phyloP scores from a whole-genome alignment of 2,113 vertebrate genomes.

The Aegypius monachus region DNA sequence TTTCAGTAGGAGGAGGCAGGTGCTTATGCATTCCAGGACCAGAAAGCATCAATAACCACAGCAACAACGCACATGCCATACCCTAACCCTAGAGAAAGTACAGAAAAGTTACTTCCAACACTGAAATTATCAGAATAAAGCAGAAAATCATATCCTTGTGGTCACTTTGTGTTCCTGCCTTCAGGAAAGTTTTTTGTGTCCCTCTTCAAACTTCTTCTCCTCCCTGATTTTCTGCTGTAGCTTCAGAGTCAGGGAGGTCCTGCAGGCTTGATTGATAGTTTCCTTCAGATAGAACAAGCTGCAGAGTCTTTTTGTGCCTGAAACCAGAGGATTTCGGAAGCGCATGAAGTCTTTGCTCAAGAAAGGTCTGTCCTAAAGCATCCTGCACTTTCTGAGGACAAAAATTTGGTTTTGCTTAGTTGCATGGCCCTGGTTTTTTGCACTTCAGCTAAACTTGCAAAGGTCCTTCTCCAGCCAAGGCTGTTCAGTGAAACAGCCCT shows the following conservation, averaged over 20 bases:
- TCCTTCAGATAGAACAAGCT: neutral
- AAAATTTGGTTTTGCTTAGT: neutral
- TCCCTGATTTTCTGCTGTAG: neutral
- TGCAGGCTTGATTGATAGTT: neutral
- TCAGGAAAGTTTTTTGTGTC: neutral
- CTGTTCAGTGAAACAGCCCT: neutral
- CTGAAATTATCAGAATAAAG: neutral
- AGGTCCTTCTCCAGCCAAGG: neutral
- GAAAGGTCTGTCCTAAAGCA: neutral
- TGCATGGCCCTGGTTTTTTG: neutral
- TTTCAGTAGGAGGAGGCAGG: neutral
- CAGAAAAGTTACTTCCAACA: neutral
- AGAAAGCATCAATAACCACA: neutral
- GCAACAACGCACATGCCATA: neutral
- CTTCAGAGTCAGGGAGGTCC: neutral
- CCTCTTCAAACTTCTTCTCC: neutral
- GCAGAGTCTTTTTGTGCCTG: neutral
- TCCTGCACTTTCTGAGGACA: neutral
- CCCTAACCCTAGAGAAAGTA: neutral
- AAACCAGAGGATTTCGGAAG: neutral
- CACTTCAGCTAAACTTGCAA: neutral
- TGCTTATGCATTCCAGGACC: neutral
- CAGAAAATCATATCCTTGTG: neutral
- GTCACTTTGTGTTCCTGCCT: neutral
- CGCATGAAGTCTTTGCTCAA: fast-evolving